These are phyloP conservation scores for Anguilla megastoma DNA, from an alignment of 2,797 vertebrate genomes.

Conservation along the genomic window DNA sequence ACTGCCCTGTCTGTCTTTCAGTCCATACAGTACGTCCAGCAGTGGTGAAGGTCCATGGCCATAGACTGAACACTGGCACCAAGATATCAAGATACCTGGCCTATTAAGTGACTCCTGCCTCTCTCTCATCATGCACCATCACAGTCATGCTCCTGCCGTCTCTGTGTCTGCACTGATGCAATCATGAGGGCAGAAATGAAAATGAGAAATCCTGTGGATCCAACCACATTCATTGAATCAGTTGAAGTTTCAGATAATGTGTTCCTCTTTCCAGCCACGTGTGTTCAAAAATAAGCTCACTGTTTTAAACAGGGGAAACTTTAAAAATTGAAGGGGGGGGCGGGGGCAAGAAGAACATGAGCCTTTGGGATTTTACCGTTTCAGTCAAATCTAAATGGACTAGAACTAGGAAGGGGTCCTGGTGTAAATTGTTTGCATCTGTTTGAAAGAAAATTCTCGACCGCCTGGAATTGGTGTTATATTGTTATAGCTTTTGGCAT, in stretches of 20 bases:
- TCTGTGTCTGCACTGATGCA: background rate
- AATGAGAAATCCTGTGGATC: background rate
- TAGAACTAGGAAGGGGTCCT: background rate
- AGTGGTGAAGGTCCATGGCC: background rate
- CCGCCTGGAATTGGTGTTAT: background rate
- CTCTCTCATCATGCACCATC: slow-evolving; percentile 6
- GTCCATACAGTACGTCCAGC: background rate
- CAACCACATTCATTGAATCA: background rate
- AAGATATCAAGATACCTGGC: background rate
- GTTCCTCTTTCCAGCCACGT: slow-evolving; percentile 3
- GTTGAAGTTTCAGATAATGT: background rate
- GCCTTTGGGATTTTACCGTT: background rate
- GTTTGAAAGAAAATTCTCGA: background rate
- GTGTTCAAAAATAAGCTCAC: background rate
- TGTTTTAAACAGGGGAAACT: background rate
- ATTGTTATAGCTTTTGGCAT: too few relatives aligned
- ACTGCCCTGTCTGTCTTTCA: background rate
- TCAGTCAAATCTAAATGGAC: background rate
- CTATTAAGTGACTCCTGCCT: background rate
- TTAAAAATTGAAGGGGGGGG: background rate
- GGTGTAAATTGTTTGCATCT: background rate
- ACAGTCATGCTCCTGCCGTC: background rate
- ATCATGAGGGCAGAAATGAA: background rate
- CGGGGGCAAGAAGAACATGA: background rate
- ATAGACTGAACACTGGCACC: background rate